Evolutionary conservation across 2,797 vertebrate species (phyloP).

Genomic region (Neosilurus mollespiculum): DNA sequence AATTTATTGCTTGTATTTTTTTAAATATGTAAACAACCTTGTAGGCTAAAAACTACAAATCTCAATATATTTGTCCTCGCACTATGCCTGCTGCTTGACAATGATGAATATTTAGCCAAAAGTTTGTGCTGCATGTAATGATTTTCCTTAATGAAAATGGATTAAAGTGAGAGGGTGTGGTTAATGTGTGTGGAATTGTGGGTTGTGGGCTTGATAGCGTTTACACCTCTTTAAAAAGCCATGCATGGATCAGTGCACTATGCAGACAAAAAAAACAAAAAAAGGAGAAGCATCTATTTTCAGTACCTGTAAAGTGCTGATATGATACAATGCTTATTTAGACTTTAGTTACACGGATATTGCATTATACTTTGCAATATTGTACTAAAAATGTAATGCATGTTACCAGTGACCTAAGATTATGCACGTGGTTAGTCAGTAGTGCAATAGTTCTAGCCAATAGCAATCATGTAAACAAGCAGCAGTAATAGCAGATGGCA

Average conservation of each 20-base stretch:
- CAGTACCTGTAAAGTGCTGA: neutral
- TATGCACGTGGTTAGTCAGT: conserved; percentile 61
- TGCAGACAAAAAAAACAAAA: conserved; percentile 38
- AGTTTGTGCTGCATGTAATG: conserved; percentile 79
- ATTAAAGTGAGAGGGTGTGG: conserved; percentile 66
- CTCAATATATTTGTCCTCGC: conserved; percentile 39
- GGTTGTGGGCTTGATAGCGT: conserved; percentile 68
- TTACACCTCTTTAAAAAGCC: conserved; percentile 60
- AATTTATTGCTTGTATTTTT: neutral
- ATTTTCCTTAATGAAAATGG: conserved; percentile 81
- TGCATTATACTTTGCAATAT: neutral
- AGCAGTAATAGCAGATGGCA: conserved; percentile 70
- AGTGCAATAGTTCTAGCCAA: conserved; percentile 45
- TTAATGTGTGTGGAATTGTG: conserved; percentile 65
- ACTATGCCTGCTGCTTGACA: conserved; percentile 64
- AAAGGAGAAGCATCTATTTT: neutral
- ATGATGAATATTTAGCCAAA: conserved; percentile 80
- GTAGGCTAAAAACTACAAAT: conserved; percentile 22
- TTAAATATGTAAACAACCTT: neutral
- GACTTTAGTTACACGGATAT: neutral
- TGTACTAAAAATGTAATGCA: neutral
- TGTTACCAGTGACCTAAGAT: conserved; percentile 4
- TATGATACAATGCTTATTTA: neutral
- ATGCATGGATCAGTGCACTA: conserved; percentile 29
- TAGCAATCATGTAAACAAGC: conserved; percentile 53